Evolutionary conservation across 2,113 vertebrate species (phyloP).

Genomic region (Nycticorax nycticorax): DNA sequence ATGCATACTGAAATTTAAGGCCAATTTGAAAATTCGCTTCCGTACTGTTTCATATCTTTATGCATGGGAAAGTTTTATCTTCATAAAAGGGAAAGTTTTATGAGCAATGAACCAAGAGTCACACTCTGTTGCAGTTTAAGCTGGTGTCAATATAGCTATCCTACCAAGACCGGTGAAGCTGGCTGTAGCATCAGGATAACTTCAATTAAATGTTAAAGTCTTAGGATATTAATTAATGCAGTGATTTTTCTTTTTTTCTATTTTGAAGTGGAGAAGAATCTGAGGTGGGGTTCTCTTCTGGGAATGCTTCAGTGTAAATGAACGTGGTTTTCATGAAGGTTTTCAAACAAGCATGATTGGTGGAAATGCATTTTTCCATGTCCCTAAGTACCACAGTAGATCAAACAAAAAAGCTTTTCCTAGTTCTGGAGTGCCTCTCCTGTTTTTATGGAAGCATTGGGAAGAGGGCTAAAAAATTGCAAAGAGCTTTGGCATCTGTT

Average conservation of each 20-base stretch:
- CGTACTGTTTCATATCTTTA: neutral
- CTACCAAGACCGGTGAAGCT: neutral
- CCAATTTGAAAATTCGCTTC: neutral
- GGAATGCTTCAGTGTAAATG: neutral
- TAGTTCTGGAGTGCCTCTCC: neutral
- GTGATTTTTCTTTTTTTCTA: neutral
- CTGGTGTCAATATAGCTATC: neutral
- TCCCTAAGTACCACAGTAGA: neutral
- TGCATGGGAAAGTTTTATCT: neutral
- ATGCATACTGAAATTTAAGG: slow-evolving; percentile 12
- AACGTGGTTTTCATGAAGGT: neutral
- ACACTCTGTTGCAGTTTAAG: neutral
- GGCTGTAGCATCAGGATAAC: neutral
- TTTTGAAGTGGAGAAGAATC: neutral
- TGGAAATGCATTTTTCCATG: neutral
- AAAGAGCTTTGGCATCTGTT: neutral
- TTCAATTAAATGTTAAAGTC: neutral
- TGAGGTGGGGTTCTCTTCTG: neutral
- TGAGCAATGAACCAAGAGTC: neutral
- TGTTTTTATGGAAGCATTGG: neutral
- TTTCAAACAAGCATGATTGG: neutral
- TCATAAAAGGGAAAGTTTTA: neutral
- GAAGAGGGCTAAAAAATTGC: neutral
- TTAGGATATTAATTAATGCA: neutral
- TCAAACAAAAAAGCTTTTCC: neutral